Base-by-base conservation (phyloP, 2,797 vertebrate species). In the Hoplostethus mediterraneus region DNA sequence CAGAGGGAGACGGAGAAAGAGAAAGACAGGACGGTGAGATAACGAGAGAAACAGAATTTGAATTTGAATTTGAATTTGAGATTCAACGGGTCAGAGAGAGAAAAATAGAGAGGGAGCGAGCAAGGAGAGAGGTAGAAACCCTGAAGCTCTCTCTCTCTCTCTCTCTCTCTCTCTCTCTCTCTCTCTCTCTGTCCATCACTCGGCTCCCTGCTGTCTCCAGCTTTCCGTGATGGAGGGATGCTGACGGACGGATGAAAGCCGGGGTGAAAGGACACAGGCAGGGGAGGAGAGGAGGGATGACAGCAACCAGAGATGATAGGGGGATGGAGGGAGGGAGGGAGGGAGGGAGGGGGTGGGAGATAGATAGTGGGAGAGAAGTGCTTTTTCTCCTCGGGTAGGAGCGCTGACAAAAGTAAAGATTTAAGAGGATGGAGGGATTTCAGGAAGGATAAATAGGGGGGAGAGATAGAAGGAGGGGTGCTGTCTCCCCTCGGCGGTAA, bases 61-160 rank as follows among this genome's bases (percentile, higher is more conserved):
- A 21, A 21, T 21, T 21, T 21, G 31, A 59, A n/a, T n/a, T n/a
- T 21, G 21, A 21, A 21, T 21, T 21, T 21, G 31, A 59, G 66
- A 74, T 75, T 77, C 79, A 79, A 75, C 71, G 70, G 75, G 70
- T 72, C 58, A 58, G 75, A 80, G 48, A 72, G 55, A 51, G 61
- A n/a, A 10, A 53, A 65, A 67, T 4, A 4, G 54, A 77, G 38
- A 60, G 71, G 55, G 77, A 84, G 64, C 4, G 49, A 54, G 42
- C 0, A 1, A 68, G 52, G 55, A 57, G 49, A 63, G 55, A 57
- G 49, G 63, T 51, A 42, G 70, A 68, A 63, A 71, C 60, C 45
- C 60, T 70, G 21, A 0, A 73, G 79, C 52, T 75, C 55, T 70
- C 53, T 61, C 40, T 14, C 17, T 68, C 77, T 30, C 13, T 70